A percentile compares a stretch with the other conserved stretches of the same genome.
These are phyloP conservation scores for Laodelphax striatellus DNA, from an alignment of 1,140 invertebrate species.

Conservation along the genomic window DNA sequence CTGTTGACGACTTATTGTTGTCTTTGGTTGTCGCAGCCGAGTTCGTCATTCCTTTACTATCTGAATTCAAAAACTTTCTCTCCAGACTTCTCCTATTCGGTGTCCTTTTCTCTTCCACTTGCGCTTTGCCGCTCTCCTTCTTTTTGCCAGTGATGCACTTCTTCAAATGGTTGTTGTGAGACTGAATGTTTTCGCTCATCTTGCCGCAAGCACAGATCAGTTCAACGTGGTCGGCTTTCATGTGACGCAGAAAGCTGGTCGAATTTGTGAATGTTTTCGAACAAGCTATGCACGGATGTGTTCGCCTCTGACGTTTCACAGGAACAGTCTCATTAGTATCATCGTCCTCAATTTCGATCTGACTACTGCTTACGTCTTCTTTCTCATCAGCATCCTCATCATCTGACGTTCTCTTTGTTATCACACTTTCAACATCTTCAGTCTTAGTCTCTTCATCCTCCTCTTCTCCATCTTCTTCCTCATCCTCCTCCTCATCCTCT, in stretches of 20 bases:
- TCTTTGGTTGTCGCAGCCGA: background rate
- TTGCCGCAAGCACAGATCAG: background rate
- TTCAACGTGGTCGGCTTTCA: background rate
- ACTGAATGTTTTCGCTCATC: background rate
- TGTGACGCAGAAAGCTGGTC: background rate
- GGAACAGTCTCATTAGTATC: background rate
- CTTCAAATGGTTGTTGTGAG: background rate
- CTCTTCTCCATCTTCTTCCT: background rate
- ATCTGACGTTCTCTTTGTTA: background rate
- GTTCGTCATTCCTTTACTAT: slow-evolving; percentile 2
- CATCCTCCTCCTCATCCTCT: background rate
- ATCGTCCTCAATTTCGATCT: slow-evolving; percentile 1
- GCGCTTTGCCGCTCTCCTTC: background rate
- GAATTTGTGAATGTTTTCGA: background rate
- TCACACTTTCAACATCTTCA: background rate
- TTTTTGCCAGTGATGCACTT: background rate
- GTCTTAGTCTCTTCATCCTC: background rate
- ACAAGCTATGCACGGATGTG: background rate
- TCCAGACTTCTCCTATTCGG: background rate
- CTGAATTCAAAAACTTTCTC: slow-evolving; percentile 1
- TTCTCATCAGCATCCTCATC: slow-evolving; percentile 8
- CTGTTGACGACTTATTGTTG: background rate
- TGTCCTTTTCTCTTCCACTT: background rate
- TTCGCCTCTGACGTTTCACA: background rate
- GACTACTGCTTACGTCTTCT: background rate